A percentile compares a stretch with the other conserved stretches of the same genome.
Conservation (phyloP, 1,140 invertebrate species). For the Drosophila rhopaloa region DNA sequence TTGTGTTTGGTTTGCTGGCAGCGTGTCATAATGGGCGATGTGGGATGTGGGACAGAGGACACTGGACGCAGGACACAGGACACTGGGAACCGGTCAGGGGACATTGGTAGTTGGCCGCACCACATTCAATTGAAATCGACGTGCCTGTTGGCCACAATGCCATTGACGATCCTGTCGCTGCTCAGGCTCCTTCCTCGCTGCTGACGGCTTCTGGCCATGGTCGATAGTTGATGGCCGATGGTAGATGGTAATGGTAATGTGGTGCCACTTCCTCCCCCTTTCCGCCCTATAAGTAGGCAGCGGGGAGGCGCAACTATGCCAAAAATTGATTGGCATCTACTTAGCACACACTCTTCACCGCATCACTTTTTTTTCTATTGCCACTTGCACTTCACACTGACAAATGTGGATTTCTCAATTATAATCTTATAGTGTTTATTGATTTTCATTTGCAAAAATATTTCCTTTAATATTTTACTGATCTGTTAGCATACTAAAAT, state of each 20-base stretch:
- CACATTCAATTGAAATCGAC: conserved; percentile 80
- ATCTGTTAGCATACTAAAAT: too few species aligned
- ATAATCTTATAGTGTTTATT: too few species aligned
- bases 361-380: conserved; percentile 17
- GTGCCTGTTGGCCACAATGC: conserved; percentile 78
- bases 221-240: background rate
- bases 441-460: too few species aligned
- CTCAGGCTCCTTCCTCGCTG: conserved; percentile 4
- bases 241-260: conserved; percentile 10
- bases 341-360: conserved; percentile 51
- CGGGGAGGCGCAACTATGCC: conserved; percentile 51
- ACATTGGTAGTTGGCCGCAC: conserved; percentile 67
- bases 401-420: background rate
- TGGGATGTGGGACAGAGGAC: conserved; percentile 15
- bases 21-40: conserved; percentile 73
- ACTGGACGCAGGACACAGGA: conserved; percentile 1
- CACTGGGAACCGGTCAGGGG: background rate
- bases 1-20: conserved; percentile 75
- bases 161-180: conserved; percentile 51
- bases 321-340: conserved; percentile 80
- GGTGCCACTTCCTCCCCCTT: background rate
- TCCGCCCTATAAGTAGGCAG: conserved; percentile 43
- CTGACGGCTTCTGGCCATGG: conserved; percentile 23
- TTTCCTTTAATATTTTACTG: too few species aligned
- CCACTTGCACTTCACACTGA: conserved; percentile 7